Evolutionary conservation across 2,797 vertebrate genomes (phyloP).

Genomic region (Petrocephalus schoutedeni): DNA sequence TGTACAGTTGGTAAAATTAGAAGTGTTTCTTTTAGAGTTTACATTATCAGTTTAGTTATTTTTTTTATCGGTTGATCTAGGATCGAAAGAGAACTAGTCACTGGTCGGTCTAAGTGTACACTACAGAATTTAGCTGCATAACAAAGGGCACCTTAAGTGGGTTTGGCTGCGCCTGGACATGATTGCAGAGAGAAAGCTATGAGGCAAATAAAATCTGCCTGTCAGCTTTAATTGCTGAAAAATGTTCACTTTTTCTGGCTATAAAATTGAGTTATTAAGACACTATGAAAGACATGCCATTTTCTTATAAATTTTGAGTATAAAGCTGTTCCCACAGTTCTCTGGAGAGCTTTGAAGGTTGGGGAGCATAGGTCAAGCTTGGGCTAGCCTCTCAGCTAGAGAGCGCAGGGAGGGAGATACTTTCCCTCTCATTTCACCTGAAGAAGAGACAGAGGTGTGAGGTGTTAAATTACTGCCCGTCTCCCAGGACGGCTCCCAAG

Average conservation of each 20-base stretch:
- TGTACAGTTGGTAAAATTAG: not conserved
- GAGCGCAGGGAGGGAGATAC: slow-evolving; percentile 13
- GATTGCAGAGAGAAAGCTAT: slow-evolving; percentile 21
- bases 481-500: not conserved
- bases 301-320: slow-evolving; percentile 40
- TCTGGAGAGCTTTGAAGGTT: slow-evolving; percentile 31
- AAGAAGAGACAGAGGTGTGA: slow-evolving; percentile 21
- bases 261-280: slow-evolving; percentile 42
- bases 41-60: not conserved
- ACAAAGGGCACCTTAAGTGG: not conserved
- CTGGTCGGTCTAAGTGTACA: not conserved
- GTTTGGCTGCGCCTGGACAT: not conserved
- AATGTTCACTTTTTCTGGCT: slow-evolving; percentile 33
- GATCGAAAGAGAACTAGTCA: not conserved
- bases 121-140: slow-evolving; percentile 8
- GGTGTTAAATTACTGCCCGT: slow-evolving; percentile 25
- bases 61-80: not conserved
- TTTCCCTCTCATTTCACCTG: slow-evolving; percentile 14
- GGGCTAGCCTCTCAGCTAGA: slow-evolving; percentile 35
- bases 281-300: slow-evolving; percentile 36
- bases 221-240: slow-evolving; percentile 39
- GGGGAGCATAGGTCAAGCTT: slow-evolving; percentile 37
- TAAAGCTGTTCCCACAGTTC: slow-evolving; percentile 36
- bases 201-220: slow-evolving; percentile 36
- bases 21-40: not conserved